Percentiles rank a stretch among this genome's conserved stretches.
Conservation (phyloP, 2,113 vertebrate genomes). For the Indicator indicator region DNA sequence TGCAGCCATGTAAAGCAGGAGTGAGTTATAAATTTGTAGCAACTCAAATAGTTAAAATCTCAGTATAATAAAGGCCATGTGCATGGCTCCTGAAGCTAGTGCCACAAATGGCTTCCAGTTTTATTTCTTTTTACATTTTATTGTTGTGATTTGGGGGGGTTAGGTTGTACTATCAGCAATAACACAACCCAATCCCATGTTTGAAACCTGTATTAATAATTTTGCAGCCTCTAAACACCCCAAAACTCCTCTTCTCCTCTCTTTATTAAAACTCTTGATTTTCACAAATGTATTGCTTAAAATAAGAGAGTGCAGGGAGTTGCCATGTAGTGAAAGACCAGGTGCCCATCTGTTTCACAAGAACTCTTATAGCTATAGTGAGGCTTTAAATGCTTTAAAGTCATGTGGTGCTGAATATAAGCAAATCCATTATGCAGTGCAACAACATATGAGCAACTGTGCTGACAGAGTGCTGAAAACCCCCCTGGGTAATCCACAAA, state of each 20-base stretch:
- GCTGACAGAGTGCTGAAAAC: not conserved
- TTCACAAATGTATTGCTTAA: not conserved
- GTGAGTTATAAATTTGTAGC: not conserved
- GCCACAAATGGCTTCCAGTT: not conserved
- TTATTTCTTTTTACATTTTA: not conserved
- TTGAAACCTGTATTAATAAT: constrained; percentile 29
- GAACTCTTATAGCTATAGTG: not conserved
- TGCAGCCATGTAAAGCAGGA: not conserved
- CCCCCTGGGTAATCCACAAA: not conserved
- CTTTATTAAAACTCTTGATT: not conserved
- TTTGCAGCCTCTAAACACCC: constrained; percentile 41
- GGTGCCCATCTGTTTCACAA: constrained; percentile 6
- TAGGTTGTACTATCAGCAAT: not conserved
- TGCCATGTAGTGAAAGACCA: constrained; percentile 16
- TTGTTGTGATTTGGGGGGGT: not conserved
- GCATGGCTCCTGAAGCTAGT: not conserved
- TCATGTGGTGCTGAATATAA: not conserved
- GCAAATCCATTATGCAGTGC: not conserved
- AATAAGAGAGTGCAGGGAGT: not conserved
- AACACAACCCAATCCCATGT: not conserved
- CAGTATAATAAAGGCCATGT: not conserved
- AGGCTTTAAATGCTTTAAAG: not conserved
- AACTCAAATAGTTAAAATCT: not conserved
- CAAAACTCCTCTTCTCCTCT: not conserved
- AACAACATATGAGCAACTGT: not conserved